phyloP scores from a whole-genome alignment of 2,113 vertebrate genomes.

The Macheiramphus alcinus region DNA sequence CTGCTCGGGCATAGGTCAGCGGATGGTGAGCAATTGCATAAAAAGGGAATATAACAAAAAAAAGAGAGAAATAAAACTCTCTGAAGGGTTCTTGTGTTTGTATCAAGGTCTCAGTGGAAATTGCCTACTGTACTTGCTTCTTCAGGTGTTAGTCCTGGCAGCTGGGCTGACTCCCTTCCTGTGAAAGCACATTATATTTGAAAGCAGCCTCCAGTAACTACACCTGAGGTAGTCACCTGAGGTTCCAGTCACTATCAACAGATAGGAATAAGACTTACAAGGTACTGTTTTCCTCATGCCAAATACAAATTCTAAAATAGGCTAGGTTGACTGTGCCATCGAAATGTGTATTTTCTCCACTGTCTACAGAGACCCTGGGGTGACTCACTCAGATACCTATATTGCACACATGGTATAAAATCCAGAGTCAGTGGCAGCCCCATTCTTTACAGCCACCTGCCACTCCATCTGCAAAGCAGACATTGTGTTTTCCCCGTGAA shows the following conservation, averaged over 20 bases:
- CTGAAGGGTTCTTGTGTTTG: neutral
- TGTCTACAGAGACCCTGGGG: neutral
- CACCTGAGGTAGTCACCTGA: neutral
- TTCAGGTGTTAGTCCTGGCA: neutral
- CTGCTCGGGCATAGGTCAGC: too few species aligned
- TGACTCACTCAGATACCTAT: neutral
- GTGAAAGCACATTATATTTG: neutral
- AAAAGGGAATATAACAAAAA: too few species aligned
- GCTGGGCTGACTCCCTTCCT: neutral
- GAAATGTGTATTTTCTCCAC: neutral
- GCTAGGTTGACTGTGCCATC: neutral
- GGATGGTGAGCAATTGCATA: too few species aligned
- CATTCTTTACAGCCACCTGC: neutral
- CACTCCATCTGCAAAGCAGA: neutral
- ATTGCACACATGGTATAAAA: neutral
- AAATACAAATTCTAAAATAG: neutral
- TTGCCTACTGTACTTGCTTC: fast-evolving
- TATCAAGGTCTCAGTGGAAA: neutral
- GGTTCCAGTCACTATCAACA: neutral
- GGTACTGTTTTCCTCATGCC: neutral
- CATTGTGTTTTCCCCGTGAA: neutral
- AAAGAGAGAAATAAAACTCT: too few species aligned
- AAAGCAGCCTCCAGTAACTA: neutral
- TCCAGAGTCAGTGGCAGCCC: neutral
- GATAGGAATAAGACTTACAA: neutral